These are phyloP conservation scores for Bilobella aurantiaca DNA, from an alignment of 1,140 invertebrate genomes.

Conservation along the genomic window DNA sequence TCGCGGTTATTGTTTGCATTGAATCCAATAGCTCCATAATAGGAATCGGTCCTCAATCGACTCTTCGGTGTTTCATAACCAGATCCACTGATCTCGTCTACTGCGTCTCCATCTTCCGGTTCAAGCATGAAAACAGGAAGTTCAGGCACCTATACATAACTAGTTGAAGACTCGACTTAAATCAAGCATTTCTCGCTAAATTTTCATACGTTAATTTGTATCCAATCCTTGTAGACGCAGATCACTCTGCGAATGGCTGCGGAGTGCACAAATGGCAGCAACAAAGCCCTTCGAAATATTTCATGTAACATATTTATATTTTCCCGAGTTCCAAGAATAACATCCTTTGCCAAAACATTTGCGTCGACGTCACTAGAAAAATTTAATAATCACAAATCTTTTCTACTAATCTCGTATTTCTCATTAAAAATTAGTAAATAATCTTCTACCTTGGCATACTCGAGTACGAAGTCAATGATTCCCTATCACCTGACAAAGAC, in stretches of 20 bases:
- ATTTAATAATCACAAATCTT: constrained; percentile 4
- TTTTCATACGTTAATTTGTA: constrained; percentile 65
- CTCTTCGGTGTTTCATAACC: constrained; percentile 49
- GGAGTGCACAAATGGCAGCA: constrained; percentile 77
- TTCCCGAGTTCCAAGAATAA: constrained; percentile 75
- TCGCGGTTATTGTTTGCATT: constrained; percentile 32
- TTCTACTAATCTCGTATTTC: background rate
- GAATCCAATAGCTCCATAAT: constrained; percentile 28
- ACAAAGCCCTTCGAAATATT: constrained; percentile 82
- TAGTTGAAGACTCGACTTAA: background rate
- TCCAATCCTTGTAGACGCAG: constrained; percentile 92
- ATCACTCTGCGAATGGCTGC: constrained; percentile 79
- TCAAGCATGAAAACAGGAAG: constrained; percentile 79
- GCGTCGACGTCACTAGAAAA: constrained; percentile 39
- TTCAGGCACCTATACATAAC: constrained; percentile 46
- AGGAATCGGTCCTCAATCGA: constrained; percentile 56
- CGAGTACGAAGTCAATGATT: constrained; percentile 29
- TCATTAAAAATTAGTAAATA: constrained; percentile 4
- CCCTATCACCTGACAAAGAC: constrained; percentile 27
- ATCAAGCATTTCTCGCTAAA: too few species aligned
- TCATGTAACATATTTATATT: constrained; percentile 94
- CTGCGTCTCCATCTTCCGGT: constrained; percentile 46
- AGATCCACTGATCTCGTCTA: background rate
- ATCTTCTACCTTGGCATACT: constrained; percentile 22
- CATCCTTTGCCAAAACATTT: constrained; percentile 52